Conservation (phyloP, 2,797 vertebrate genomes). For the Melanotaenia maccullochi region DNA sequence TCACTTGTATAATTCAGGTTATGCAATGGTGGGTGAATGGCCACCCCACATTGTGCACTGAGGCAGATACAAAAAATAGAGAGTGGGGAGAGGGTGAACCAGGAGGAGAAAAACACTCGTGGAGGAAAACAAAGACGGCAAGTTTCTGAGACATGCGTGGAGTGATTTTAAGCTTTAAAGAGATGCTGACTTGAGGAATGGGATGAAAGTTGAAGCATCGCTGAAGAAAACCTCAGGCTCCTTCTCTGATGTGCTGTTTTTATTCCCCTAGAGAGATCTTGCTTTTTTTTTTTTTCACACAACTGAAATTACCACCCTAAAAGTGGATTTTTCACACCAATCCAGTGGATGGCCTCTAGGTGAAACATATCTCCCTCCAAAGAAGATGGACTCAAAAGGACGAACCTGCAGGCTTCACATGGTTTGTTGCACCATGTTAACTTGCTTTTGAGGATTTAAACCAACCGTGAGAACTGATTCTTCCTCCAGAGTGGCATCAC, state of each 20-base stretch:
- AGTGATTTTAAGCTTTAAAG: conserved; percentile 3
- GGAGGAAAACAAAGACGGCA: conserved; percentile 4
- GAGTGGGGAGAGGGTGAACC: neutral
- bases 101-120: conserved; percentile 16
- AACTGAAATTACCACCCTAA: conserved; percentile 7
- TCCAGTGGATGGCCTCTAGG: neutral
- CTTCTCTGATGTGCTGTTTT: conserved; percentile 9
- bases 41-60: conserved; percentile 67
- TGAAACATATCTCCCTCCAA: conserved; percentile 1
- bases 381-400: conserved; percentile 5
- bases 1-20: conserved; percentile 79
- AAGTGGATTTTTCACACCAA: conserved; percentile 21
- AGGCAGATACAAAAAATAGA: conserved; percentile 52
- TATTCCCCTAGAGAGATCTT: neutral
- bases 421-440: conserved; percentile 18
- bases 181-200: neutral
- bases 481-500: neutral
- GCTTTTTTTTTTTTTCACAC: neutral
- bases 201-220: neutral
- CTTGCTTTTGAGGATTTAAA: conserved; percentile 19
- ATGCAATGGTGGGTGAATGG: conserved; percentile 77
- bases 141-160: neutral
- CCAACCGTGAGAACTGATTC: conserved; percentile 26
- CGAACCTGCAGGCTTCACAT: neutral
- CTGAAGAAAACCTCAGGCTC: neutral